Conservation (phyloP, 2,797 vertebrate genomes). For the Centroberyx gerrardi region DNA sequence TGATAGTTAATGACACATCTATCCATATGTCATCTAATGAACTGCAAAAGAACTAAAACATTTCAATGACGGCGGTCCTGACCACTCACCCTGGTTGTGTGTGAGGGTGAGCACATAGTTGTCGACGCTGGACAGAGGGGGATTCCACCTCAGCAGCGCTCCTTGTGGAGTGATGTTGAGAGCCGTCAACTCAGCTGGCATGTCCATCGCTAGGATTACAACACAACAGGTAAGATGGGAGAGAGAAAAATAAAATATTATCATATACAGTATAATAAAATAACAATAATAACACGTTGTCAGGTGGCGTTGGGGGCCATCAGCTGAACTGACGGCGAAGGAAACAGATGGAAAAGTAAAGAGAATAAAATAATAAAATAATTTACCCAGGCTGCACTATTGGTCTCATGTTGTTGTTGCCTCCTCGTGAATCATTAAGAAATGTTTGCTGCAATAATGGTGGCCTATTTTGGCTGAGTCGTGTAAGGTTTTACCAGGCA, state of each 20-base stretch:
- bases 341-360: too few species aligned
- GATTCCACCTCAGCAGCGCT: slow-evolving; percentile 92
- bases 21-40: not conserved
- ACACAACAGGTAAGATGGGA: not conserved
- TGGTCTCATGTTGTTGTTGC: too few species aligned
- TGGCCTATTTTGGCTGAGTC: too few species aligned
- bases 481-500: too few species aligned
- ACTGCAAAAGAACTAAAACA: not conserved
- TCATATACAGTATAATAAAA: not conserved
- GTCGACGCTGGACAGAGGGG: slow-evolving; percentile 90
- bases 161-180: slow-evolving; percentile 94
- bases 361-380: too few species aligned
- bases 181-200: slow-evolving; percentile 89
- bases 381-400: too few species aligned
- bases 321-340: too few species aligned
- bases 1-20: too few species aligned
- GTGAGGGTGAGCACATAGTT: slow-evolving; percentile 93
- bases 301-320: not conserved
- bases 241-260: not conserved
- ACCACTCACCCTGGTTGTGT: slow-evolving; percentile 85
- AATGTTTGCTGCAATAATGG: too few species aligned
- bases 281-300: not conserved
- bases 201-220: slow-evolving; percentile 91
- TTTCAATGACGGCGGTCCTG: not conserved
- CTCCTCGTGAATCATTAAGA: too few species aligned